Evolutionary conservation across 2,888 invertebrate species (phyloP).

Genomic region (Hybos culiciformis): DNA sequence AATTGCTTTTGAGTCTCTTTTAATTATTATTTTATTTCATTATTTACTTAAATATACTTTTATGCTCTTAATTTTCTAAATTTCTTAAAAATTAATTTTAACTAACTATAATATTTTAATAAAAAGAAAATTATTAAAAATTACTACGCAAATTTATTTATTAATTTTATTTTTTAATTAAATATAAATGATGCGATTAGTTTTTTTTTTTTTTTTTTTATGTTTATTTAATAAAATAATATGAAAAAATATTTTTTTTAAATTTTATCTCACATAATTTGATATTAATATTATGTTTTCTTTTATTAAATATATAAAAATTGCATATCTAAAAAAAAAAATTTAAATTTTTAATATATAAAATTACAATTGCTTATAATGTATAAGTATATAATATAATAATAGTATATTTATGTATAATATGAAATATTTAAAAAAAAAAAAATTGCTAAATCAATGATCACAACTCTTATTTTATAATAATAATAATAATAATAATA

Average conservation of each 20-base stretch:
- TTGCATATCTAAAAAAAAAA: neutral
- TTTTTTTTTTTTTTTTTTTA: neutral
- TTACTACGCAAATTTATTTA: neutral
- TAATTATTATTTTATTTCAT: neutral
- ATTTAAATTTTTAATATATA: neutral
- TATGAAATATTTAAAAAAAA: too few relatives aligned
- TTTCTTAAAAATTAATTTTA: neutral
- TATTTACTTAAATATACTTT: neutral
- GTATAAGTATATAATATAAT: too few relatives aligned
- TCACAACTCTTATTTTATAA: slow-evolving; percentile 34
- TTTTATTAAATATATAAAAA: neutral
- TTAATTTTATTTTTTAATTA: neutral
- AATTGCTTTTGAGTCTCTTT: slow-evolving; percentile 12
- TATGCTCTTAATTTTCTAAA: neutral
- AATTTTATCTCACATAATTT: neutral
- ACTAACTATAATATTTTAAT: neutral
- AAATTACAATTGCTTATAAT: too few relatives aligned
- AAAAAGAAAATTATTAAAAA: neutral
- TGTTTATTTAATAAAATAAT: neutral
- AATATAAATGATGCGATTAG: too few relatives aligned
- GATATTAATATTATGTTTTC: neutral
- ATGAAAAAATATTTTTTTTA: neutral
- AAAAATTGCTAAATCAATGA: slow-evolving; percentile 35
- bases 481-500: slow-evolving; percentile 6
- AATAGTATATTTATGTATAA: too few relatives aligned